These are phyloP conservation scores for Tragelaphus strepsiceros DNA, from an alignment of 2,113 vertebrate species.

Conservation along the genomic window DNA sequence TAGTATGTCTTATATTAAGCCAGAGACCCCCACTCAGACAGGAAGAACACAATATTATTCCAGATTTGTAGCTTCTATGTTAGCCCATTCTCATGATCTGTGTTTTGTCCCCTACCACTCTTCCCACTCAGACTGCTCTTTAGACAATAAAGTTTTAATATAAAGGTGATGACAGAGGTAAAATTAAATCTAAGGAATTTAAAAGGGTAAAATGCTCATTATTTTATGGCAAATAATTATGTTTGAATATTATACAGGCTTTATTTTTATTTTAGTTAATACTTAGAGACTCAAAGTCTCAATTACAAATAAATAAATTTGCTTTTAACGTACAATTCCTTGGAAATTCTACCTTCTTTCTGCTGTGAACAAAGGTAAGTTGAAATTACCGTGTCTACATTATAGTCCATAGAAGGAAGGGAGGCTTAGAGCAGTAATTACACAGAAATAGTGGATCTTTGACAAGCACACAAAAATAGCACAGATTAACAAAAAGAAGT, in stretches of 20 bases:
- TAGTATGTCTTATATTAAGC: neutral
- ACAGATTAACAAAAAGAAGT: neutral
- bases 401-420: neutral
- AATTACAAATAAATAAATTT: neutral
- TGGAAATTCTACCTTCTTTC: neutral
- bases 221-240: neutral
- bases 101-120: neutral
- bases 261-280: neutral
- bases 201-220: neutral
- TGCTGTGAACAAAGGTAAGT: neutral
- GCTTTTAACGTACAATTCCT: neutral
- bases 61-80: neutral
- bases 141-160: neutral
- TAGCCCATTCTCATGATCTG: neutral
- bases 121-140: neutral
- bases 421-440: neutral
- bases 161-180: neutral
- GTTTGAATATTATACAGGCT: neutral
- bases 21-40: neutral
- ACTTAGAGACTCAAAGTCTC: neutral
- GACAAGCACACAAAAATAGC: neutral
- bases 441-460: neutral
- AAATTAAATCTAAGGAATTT: neutral
- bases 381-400: neutral
- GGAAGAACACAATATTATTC: neutral